Evolutionary conservation across 2,888 invertebrate species (phyloP).

Genomic region (Dolomedes plantarius): DNA sequence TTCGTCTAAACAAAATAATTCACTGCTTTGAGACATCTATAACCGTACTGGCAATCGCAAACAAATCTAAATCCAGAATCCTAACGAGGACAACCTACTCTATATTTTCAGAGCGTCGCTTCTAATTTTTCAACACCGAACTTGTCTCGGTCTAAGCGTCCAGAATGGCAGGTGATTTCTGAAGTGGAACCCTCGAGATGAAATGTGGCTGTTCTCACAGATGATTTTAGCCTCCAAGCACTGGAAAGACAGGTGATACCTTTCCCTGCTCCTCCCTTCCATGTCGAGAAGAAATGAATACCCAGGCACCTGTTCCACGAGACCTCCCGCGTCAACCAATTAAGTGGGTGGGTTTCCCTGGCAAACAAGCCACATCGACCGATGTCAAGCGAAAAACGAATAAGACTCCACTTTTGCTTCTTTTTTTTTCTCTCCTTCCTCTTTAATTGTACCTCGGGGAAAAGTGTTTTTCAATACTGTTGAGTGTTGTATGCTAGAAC

Average conservation of each 20-base stretch:
- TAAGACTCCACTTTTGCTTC: no score
- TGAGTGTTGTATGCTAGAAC: no score
- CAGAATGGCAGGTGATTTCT: neutral
- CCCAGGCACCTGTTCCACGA: constrained; percentile 3
- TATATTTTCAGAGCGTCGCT: no score
- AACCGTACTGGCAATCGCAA: no score
- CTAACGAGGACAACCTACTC: no score
- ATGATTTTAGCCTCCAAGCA: neutral
- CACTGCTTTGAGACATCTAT: no score
- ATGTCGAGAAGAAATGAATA: neutral
- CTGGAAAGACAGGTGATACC: neutral
- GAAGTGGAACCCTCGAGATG: neutral
- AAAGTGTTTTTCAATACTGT: no score
- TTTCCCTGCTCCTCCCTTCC: neutral
- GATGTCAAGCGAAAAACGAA: neutral
- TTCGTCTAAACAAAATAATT: no score
- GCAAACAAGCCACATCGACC: constrained; percentile 3
- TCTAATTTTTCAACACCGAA: no score
- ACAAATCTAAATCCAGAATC: no score
- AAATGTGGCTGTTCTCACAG: neutral
- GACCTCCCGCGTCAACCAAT: constrained; percentile 6
- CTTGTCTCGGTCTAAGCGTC: neutral
- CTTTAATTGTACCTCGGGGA: no score
- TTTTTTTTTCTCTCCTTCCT: no score
- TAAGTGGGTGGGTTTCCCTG: neutral